A percentile compares a stretch with the other conserved stretches of the same genome.
phyloP scores from a whole-genome alignment of 2,113 vertebrate genomes.

The Apaloderma vittatum region DNA sequence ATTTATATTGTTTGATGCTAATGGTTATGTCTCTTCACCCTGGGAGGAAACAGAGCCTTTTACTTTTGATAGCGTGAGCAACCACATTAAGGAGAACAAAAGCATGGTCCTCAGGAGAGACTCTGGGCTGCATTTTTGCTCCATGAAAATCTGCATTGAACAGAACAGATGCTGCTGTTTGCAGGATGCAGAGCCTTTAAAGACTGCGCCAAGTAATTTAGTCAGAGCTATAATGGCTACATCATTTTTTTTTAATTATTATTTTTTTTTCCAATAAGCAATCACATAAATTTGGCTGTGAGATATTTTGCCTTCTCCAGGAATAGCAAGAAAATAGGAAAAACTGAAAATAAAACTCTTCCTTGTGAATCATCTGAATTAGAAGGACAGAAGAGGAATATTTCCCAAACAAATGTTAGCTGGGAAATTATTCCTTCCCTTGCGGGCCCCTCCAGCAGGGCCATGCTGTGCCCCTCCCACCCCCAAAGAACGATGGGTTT shows the following conservation, averaged over 20 bases:
- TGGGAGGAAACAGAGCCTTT: constrained; percentile 28
- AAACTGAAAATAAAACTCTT: constrained; percentile 21
- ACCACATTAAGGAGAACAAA: constrained; percentile 15
- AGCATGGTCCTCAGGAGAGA: background rate
- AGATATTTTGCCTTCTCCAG: constrained; percentile 14
- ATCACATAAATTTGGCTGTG: background rate
- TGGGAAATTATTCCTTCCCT: background rate
- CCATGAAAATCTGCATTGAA: constrained; percentile 20
- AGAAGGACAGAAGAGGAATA: background rate
- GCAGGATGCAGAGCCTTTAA: background rate
- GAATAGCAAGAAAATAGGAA: background rate
- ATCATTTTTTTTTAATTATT: background rate
- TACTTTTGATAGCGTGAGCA: background rate
- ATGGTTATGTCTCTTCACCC: background rate
- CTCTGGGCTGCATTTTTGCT: background rate
- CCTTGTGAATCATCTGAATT: background rate
- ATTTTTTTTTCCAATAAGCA: background rate
- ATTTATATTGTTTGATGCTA: background rate
- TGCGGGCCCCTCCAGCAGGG: rapidly evolving
- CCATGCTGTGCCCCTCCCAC: background rate
- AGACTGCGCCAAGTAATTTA: constrained; percentile 18
- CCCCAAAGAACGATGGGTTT: background rate
- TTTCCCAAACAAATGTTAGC: background rate
- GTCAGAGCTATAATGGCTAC: background rate
- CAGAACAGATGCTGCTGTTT: constrained; percentile 23